Evolutionary conservation across 35 echinoderm and acorn worm genomes (phyloP).

Genomic region (Apostichopus californicus): DNA sequence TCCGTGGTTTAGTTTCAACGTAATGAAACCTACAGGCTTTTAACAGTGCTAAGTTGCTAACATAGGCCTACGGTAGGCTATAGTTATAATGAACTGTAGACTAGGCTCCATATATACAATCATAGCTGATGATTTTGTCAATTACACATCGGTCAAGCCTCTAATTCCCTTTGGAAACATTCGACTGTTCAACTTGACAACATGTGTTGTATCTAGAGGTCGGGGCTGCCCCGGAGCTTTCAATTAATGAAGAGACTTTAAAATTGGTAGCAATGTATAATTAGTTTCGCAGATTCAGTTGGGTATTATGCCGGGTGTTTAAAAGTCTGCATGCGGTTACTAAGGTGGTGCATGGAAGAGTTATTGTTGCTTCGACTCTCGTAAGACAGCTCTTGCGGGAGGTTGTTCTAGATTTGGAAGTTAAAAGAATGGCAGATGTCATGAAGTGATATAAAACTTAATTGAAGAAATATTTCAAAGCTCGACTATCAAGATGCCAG

Average conservation of each 20-base stretch:
- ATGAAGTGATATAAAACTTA: neutral
- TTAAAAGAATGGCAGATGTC: conserved; percentile 43
- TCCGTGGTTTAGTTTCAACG: too few relatives aligned
- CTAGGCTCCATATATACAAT: neutral
- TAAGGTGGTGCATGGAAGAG: neutral
- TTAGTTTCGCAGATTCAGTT: conserved; percentile 31
- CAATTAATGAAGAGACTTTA: neutral
- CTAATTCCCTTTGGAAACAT: neutral
- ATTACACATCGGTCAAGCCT: conserved; percentile 37
- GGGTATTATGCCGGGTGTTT: neutral
- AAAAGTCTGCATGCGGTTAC: neutral
- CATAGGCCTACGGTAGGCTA: too few relatives aligned
- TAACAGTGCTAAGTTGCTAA: too few relatives aligned
- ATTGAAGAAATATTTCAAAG: conserved; percentile 22
- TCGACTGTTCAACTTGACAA: conserved; percentile 11
- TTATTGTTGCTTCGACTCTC: neutral
- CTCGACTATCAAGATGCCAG: neutral
- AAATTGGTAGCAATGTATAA: conserved; percentile 24
- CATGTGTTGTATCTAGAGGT: conserved; percentile 25
- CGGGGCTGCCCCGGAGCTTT: conserved; percentile 12
- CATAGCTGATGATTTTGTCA: neutral
- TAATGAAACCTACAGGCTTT: too few relatives aligned
- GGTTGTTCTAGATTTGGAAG: conserved; percentile 21
- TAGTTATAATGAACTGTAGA: too few relatives aligned
- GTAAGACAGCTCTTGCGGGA: conserved; percentile 21